Conservation (phyloP, 2,113 vertebrate species). For the Rhinolophus ferrumequinum region DNA sequence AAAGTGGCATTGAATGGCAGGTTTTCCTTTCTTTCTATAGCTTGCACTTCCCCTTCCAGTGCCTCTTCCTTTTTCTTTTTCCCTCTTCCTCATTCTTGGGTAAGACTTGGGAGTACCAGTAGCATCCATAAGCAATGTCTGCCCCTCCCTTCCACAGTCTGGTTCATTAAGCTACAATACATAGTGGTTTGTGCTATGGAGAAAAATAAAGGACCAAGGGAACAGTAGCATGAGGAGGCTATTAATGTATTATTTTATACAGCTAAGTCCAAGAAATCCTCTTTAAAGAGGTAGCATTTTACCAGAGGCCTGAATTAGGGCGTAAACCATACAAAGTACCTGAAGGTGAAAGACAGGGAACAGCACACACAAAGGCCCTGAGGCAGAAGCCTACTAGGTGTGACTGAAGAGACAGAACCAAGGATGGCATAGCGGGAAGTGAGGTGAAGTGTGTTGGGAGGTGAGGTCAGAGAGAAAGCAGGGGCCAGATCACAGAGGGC, state of each 20-base stretch:
- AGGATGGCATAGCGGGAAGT: not conserved
- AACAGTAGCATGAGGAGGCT: not conserved
- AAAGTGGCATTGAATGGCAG: not conserved
- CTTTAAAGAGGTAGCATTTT: not conserved
- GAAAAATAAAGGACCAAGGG: not conserved
- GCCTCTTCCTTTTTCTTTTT: not conserved
- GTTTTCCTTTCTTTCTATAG: not conserved
- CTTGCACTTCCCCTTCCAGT: not conserved
- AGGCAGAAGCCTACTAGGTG: not conserved
- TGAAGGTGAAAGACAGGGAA: not conserved
- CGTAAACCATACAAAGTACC: not conserved
- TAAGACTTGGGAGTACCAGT: not conserved
- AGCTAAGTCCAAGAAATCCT: not conserved
- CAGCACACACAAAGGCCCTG: fast-evolving
- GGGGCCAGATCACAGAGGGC: not conserved
- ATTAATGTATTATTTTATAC: not conserved
- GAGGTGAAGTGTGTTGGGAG: not conserved
- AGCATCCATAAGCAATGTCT: not conserved
- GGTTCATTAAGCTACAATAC: not conserved
- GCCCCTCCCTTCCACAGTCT: not conserved
- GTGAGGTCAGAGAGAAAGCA: not conserved
- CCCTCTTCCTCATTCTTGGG: not conserved
- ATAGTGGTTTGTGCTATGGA: not conserved
- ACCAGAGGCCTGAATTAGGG: not conserved
- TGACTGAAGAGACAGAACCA: not conserved